These are phyloP conservation scores for Eira barbara DNA, from an alignment of 2,113 vertebrate genomes.

Conservation along the genomic window DNA sequence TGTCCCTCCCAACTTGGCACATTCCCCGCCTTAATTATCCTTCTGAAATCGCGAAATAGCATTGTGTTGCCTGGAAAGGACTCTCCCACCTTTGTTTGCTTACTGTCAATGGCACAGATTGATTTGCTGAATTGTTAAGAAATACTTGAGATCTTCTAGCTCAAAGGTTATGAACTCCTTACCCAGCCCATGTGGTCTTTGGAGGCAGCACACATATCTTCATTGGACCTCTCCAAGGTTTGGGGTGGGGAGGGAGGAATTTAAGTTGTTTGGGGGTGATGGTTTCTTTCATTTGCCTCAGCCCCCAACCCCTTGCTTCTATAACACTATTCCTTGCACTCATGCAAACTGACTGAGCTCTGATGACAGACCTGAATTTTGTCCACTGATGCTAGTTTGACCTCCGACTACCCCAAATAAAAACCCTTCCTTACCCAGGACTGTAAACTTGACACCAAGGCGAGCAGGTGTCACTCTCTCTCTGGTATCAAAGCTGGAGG, in stretches of 20 bases:
- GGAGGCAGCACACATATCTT: background rate
- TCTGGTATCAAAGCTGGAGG: background rate
- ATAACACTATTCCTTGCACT: background rate
- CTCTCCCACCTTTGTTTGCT: background rate
- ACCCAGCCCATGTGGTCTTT: background rate
- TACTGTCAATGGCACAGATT: background rate
- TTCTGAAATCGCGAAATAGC: background rate
- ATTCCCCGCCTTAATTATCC: background rate
- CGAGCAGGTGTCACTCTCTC: background rate
- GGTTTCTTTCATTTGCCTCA: background rate
- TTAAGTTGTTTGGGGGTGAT: background rate
- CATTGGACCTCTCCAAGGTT: background rate
- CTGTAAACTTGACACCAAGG: background rate
- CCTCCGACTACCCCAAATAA: background rate
- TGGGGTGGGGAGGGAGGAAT: background rate
- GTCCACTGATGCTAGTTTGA: background rate
- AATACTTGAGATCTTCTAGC: background rate
- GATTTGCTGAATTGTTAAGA: background rate
- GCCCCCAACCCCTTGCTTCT: background rate
- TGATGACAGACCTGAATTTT: background rate
- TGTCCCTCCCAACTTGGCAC: background rate
- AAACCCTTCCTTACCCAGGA: background rate
- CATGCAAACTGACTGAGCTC: background rate
- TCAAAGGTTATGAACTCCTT: background rate
- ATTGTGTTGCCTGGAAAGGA: background rate